Evolutionary conservation across 1,140 invertebrate genomes (phyloP).

Genomic region (Drosophila ananassae): DNA sequence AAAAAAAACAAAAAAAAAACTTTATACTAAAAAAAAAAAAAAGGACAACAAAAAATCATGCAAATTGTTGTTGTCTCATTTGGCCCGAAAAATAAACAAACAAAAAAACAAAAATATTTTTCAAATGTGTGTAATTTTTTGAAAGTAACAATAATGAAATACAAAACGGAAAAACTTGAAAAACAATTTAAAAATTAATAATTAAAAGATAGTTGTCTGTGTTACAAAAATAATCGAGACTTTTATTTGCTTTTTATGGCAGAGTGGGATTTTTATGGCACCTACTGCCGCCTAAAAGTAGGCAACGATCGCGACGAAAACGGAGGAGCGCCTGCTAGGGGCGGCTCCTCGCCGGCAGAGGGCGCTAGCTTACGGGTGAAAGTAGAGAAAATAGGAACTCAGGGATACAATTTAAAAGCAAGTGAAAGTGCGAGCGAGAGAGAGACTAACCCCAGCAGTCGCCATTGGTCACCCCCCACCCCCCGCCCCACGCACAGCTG

Average conservation of each 20-base stretch:
- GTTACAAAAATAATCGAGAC: constrained; percentile 68
- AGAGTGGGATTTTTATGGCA: constrained; percentile 38
- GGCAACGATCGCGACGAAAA: constrained; percentile 35
- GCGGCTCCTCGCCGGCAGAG: neutral
- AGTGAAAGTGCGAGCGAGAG: constrained; percentile 12
- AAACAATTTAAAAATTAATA: constrained; percentile 65
- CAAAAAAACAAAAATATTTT: constrained; percentile 67
- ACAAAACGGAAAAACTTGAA: constrained; percentile 17
- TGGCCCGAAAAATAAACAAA: constrained; percentile 32
- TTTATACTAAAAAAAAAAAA: constrained; percentile 63
- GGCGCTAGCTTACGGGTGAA: neutral
- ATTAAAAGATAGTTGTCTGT: constrained; percentile 81
- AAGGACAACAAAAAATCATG: constrained; percentile 30
- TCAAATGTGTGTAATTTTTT: constrained; percentile 83
- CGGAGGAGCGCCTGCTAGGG: neutral
- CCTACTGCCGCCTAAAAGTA: constrained; percentile 36
- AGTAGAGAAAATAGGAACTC: neutral
- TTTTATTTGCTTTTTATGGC: constrained; percentile 24
- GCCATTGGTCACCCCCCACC: constrained; percentile 17
- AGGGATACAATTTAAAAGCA: neutral
- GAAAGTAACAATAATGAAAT: constrained; percentile 73
- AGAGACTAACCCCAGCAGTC: neutral
- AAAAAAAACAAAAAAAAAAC: constrained; percentile 9
- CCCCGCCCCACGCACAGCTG: constrained; percentile 1
- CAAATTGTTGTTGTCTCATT: constrained; percentile 58